Evolutionary conservation across 2,113 vertebrate species (phyloP).

Genomic region (Chloropsis cyanopogon): DNA sequence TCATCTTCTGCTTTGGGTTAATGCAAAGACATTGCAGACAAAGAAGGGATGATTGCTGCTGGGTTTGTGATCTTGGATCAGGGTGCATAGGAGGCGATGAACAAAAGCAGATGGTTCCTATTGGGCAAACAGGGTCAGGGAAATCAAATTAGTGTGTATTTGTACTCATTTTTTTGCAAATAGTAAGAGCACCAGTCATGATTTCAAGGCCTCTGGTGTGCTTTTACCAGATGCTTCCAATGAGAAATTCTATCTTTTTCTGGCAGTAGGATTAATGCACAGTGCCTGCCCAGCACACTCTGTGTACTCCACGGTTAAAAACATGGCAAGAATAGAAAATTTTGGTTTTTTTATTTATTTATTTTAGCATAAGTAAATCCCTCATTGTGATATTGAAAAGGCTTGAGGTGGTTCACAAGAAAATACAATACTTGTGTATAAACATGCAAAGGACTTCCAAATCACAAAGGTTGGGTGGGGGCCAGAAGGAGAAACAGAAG

Average conservation of each 20-base stretch:
- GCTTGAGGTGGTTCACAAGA: background rate
- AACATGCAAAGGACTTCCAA: background rate
- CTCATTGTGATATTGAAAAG: background rate
- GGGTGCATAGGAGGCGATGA: background rate
- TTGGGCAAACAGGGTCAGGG: background rate
- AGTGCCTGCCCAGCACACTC: background rate
- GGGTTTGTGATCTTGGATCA: background rate
- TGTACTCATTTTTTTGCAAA: background rate
- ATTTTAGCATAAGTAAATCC: background rate
- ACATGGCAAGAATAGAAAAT: background rate
- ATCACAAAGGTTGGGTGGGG: background rate
- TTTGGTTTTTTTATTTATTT: too few species aligned
- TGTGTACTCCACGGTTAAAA: background rate
- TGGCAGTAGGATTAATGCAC: background rate
- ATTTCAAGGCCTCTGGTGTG: background rate
- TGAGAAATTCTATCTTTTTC: background rate
- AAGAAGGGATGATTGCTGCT: background rate
- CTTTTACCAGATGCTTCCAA: background rate
- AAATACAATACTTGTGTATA: background rate
- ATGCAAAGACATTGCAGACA: background rate
- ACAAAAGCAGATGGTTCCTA: constrained; percentile 23
- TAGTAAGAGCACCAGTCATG: background rate
- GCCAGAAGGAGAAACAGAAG: background rate
- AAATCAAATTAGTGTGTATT: background rate
- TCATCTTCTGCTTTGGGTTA: background rate